These are phyloP conservation scores for Aelia acuminata DNA, from an alignment of 2,888 invertebrate genomes.

Conservation along the genomic window DNA sequence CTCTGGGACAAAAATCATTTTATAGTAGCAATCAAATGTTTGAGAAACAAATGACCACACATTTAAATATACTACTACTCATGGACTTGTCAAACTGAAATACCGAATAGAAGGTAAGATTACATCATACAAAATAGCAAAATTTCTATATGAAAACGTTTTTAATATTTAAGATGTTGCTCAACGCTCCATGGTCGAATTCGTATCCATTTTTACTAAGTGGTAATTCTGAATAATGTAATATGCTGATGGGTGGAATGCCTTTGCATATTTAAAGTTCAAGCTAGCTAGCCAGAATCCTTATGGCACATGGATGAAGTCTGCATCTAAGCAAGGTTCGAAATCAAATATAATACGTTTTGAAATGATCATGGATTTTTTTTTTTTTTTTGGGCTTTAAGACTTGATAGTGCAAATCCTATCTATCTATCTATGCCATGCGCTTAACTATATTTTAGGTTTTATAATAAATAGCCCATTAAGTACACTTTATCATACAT, in stretches of 20 bases:
- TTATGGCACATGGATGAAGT: not conserved
- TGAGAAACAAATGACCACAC: no score
- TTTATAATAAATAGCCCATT: no score
- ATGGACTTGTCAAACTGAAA: no score
- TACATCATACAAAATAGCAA: not conserved
- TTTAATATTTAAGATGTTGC: not conserved
- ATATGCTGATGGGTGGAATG: not conserved
- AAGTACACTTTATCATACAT: no score
- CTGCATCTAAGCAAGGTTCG: not conserved
- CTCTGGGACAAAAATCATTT: no score
- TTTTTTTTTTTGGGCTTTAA: no score
- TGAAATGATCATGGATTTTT: not conserved
- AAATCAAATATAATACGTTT: not conserved
- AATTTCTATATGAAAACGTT: not conserved
- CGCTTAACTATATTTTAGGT: not conserved
- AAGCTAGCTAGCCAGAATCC: not conserved
- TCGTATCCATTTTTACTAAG: conserved; percentile 27
- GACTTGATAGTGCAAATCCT: no score
- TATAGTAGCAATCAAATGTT: no score
- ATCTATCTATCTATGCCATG: not conserved
- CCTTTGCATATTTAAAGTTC: not conserved
- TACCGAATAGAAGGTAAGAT: not conserved
- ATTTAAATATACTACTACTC: no score
- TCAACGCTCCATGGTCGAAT: not conserved
- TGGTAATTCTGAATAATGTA: conserved; percentile 2